Evolutionary conservation across 2,888 invertebrate genomes (phyloP).

Genomic region (Trissoscelio sp.): DNA sequence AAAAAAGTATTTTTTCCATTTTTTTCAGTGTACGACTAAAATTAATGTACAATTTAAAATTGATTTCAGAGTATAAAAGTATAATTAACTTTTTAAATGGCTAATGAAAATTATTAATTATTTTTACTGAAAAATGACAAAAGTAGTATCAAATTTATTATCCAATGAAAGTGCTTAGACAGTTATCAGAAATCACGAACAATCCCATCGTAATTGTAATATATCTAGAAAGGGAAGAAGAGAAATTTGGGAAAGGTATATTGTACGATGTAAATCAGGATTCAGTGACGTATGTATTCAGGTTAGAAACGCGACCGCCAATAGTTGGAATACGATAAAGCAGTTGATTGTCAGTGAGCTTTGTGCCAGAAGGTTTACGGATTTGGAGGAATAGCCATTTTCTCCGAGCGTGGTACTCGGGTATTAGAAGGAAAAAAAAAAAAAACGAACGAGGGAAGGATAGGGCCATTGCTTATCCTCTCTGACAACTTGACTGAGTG

Average conservation of each 20-base stretch:
- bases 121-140: too few species aligned
- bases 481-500: conserved; percentile 17
- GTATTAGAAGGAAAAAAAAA: conserved; percentile 61
- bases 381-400: conserved; percentile 62
- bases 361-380: conserved; percentile 55
- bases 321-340: conserved; percentile 69
- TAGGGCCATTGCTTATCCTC: conserved; percentile 7
- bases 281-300: conserved; percentile 73
- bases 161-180: conserved; percentile 20
- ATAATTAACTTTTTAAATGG: too few species aligned
- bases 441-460: conserved; percentile 34
- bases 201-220: conserved; percentile 49
- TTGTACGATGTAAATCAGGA: conserved; percentile 66
- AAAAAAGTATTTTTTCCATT: too few species aligned
- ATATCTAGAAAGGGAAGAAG: conserved; percentile 63
- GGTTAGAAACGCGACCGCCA: conserved; percentile 73
- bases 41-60: too few species aligned
- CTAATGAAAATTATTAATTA: too few species aligned
- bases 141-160: conserved; percentile 2
- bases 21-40: too few species aligned
- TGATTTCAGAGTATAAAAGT: too few species aligned
- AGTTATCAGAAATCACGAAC: conserved; percentile 39
- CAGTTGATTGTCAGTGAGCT: conserved; percentile 55
- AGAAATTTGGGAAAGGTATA: conserved; percentile 51
- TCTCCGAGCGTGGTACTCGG: conserved; percentile 37